These are phyloP conservation scores for Anthonomus grandis DNA, from an alignment of 1,140 invertebrate species.

Conservation along the genomic window DNA sequence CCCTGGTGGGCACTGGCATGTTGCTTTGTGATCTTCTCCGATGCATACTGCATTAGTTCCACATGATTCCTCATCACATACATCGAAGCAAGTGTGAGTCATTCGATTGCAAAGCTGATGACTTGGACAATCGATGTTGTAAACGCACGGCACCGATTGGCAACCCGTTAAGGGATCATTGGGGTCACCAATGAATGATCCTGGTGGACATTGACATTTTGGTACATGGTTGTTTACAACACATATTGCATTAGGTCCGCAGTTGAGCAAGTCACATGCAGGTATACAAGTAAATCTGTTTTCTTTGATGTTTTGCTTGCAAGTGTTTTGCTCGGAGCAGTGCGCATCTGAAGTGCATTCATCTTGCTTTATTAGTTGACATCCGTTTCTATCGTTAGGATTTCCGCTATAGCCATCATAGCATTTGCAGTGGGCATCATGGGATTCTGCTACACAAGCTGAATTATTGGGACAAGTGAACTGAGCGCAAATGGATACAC, in stretches of 20 bases:
- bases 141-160: slow-evolving; percentile 76
- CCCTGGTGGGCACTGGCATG: slow-evolving; percentile 79
- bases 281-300: slow-evolving; percentile 59
- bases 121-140: slow-evolving; percentile 76
- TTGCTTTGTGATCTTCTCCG: slow-evolving; percentile 74
- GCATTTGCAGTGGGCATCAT: slow-evolving; percentile 77
- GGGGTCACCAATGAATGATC: slow-evolving; percentile 79
- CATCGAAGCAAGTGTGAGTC: slow-evolving; percentile 77
- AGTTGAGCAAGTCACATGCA: slow-evolving; percentile 71
- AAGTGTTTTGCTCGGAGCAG: slow-evolving; percentile 76
- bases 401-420: slow-evolving; percentile 77
- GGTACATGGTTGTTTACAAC: slow-evolving; percentile 84
- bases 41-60: slow-evolving; percentile 85
- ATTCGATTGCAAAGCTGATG: slow-evolving; percentile 77
- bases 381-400: slow-evolving; percentile 84
- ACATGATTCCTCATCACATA: slow-evolving; percentile 77
- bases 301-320: slow-evolving; percentile 51
- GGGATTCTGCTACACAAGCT: slow-evolving; percentile 69
- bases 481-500: slow-evolving; percentile 68
- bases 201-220: slow-evolving; percentile 83
- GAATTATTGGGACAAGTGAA: slow-evolving; percentile 82
- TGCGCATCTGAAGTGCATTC: slow-evolving; percentile 75
- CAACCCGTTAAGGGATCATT: slow-evolving; percentile 72
- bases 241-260: slow-evolving; percentile 81
- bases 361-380: slow-evolving; percentile 65